phyloP scores from a whole-genome alignment of 2,888 invertebrate genomes.

The Drosophila buzzatii region DNA sequence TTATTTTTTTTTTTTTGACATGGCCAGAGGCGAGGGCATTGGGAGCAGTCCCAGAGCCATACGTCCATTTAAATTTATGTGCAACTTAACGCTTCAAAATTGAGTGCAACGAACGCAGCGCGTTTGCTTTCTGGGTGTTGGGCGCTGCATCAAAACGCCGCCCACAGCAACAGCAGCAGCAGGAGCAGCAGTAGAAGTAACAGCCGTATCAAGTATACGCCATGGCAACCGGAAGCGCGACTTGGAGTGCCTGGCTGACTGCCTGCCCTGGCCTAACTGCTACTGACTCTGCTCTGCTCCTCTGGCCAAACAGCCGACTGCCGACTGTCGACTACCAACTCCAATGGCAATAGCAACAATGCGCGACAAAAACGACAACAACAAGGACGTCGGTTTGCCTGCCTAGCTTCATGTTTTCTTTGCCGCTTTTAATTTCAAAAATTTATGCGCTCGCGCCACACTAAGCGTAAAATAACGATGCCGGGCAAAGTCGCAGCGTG shows the following conservation, averaged over 20 bases:
- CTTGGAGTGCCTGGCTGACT: conserved; percentile 79
- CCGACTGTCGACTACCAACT: conserved; percentile 5
- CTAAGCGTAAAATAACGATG: conserved; percentile 81
- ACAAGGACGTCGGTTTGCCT: conserved; percentile 70
- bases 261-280: conserved; percentile 43
- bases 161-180: conserved; percentile 62
- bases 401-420: conserved; percentile 81
- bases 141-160: conserved; percentile 35
- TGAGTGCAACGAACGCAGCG: conserved; percentile 78
- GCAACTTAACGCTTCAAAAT: conserved; percentile 81
- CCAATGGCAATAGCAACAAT: conserved; percentile 63
- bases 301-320: conserved; percentile 7
- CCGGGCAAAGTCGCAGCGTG: conserved; percentile 54
- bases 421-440: conserved; percentile 80
- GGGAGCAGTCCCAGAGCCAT: conserved; percentile 14
- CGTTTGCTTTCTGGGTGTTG: conserved; percentile 19
- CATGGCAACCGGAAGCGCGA: conserved; percentile 75
- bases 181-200: conserved; percentile 26
- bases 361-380: conserved; percentile 66
- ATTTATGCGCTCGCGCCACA: conserved; percentile 82
- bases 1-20: conserved; percentile 56
- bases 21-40: conserved; percentile 1
- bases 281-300: conserved; percentile 28
- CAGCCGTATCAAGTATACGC: conserved; percentile 77
- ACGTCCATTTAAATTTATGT: conserved; percentile 77